Evolutionary conservation across 2,888 invertebrate genomes (phyloP).

Genomic region (Serripes groenlandicus): DNA sequence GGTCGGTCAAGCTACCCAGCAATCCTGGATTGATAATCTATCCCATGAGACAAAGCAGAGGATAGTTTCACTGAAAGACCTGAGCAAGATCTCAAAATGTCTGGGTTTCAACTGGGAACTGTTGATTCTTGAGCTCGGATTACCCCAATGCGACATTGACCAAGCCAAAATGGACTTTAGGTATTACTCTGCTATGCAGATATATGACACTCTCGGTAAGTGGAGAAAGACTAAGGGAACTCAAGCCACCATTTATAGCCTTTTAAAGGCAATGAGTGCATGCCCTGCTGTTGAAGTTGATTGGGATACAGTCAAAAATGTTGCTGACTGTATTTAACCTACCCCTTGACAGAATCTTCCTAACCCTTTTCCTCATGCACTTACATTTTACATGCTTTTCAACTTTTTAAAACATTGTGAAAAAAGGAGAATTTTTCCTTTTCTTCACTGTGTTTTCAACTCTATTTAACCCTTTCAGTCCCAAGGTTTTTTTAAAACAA

Average conservation of each 20-base stretch:
- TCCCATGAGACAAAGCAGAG: slow-evolving; percentile 39
- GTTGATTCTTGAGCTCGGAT: slow-evolving; percentile 58
- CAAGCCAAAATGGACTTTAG: slow-evolving; percentile 64
- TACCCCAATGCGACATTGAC: slow-evolving; percentile 59
- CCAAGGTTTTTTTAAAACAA: too few relatives aligned
- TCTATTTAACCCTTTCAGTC: too few relatives aligned
- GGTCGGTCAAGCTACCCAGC: slow-evolving; percentile 6
- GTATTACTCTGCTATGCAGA: slow-evolving; percentile 65
- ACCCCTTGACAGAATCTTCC: too few relatives aligned
- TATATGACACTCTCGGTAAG: slow-evolving; percentile 55
- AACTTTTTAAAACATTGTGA: too few relatives aligned
- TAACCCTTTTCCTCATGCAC: too few relatives aligned
- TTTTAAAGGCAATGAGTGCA: slow-evolving; percentile 50
- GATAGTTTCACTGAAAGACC: slow-evolving; percentile 49
- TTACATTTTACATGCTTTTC: too few relatives aligned
- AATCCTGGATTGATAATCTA: slow-evolving; percentile 57
- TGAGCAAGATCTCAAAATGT: slow-evolving; percentile 60
- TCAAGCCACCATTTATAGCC: slow-evolving; percentile 41
- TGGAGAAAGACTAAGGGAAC: slow-evolving; percentile 47
- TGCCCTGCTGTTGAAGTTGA: slow-evolving; percentile 45
- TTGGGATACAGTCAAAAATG: slow-evolving; percentile 65
- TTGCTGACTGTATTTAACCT: slow-evolving; percentile 51
- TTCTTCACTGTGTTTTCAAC: too few relatives aligned
- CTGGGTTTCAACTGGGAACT: slow-evolving; percentile 68
- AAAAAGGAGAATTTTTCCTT: too few relatives aligned